Conservation (phyloP, 2,888 invertebrate genomes). For the Schizotus pectinicornis region DNA sequence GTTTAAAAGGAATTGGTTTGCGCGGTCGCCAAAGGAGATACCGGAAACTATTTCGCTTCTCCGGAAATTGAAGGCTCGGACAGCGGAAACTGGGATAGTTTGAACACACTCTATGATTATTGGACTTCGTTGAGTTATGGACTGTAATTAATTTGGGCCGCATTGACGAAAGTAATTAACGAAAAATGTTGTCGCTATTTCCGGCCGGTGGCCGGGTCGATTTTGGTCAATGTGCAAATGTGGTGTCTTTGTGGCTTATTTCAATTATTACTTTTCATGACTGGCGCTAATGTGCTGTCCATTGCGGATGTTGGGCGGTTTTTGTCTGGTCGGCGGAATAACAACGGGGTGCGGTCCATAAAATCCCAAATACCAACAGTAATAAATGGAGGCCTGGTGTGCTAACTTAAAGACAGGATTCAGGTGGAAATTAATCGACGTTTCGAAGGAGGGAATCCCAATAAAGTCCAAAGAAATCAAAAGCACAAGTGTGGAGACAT, state of each 20-base stretch:
- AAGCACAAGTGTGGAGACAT: conserved; percentile 37
- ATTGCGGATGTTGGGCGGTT: too few species aligned
- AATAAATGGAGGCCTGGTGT: conserved; percentile 16
- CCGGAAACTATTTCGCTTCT: conserved; percentile 36
- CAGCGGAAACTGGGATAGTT: conserved; percentile 34
- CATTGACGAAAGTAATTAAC: conserved; percentile 3
- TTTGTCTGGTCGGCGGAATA: neutral
- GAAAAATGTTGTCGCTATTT: neutral
- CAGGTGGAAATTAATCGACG: conserved; percentile 37
- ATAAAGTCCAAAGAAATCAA: conserved; percentile 32
- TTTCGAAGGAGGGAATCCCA: conserved; percentile 38
- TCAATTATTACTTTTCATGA: conserved; percentile 2
- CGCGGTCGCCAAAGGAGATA: conserved; percentile 7
- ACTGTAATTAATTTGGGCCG: conserved; percentile 11
- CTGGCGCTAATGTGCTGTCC: too few species aligned
- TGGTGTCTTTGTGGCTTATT: conserved; percentile 4
- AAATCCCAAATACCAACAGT: conserved; percentile 6
- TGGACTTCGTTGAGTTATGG: conserved; percentile 30
- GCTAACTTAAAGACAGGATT: conserved; percentile 20
- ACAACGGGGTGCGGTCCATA: neutral
- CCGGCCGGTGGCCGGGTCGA: too few species aligned
- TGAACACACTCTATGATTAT: conserved; percentile 36
- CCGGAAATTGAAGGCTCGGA: conserved; percentile 39
- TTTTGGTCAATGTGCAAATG: too few species aligned
- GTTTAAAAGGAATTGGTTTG: conserved; percentile 4